A percentile compares a stretch with the other conserved stretches of the same genome.
These are phyloP conservation scores for Daubentonia madagascariensis DNA, from an alignment of 2,113 vertebrate genomes.

Conservation along the genomic window DNA sequence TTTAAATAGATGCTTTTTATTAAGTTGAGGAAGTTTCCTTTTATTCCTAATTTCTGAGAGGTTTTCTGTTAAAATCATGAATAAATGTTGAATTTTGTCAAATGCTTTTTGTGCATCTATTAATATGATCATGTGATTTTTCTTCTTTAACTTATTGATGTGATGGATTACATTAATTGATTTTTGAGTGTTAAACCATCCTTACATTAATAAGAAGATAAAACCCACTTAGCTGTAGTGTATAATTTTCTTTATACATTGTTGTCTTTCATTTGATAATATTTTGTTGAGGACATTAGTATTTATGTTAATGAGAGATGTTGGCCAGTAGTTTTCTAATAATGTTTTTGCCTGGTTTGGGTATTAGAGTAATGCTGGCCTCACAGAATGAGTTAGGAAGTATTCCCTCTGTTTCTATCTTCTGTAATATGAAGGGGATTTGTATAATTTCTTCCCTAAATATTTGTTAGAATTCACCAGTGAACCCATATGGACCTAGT, in stretches of 20 bases:
- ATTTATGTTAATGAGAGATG: neutral
- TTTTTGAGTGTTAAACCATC: neutral
- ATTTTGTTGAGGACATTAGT: neutral
- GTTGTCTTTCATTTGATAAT: neutral
- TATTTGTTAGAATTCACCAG: neutral
- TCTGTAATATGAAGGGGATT: neutral
- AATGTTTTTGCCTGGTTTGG: neutral
- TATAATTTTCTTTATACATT: neutral
- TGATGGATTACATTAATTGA: neutral
- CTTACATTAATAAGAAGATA: neutral
- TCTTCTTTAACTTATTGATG: neutral
- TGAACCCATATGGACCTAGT: neutral
- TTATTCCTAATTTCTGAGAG: neutral
- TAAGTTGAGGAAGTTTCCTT: no score
- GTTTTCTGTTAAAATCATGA: neutral
- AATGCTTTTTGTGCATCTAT: neutral
- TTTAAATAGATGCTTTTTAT: no score
- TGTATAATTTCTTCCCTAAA: neutral
- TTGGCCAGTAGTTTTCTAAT: neutral
- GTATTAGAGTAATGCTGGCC: neutral
- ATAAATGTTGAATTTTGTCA: neutral
- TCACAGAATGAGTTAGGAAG: neutral
- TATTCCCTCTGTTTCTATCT: neutral
- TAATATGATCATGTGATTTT: neutral
- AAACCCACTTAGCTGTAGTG: neutral